Percentiles rank a stretch among this genome's conserved stretches.
Conservation (phyloP, 2,888 invertebrate genomes). For the Vanessa cardui region DNA sequence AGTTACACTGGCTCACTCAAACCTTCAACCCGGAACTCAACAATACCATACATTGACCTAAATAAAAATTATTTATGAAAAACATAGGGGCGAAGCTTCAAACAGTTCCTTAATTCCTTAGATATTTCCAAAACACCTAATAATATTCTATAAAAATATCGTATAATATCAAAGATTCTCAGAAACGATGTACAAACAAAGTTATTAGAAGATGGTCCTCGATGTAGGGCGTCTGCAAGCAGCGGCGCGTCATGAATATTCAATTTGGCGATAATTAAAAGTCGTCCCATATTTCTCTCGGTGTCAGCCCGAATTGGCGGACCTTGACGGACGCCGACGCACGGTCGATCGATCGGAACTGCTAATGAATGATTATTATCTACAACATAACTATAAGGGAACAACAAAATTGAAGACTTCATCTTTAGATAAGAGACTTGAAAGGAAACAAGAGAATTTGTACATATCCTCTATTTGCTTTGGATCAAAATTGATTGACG, state of each 20-base stretch:
- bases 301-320: slow-evolving; percentile 35
- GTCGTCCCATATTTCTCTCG: slow-evolving; percentile 61
- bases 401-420: too few relatives aligned
- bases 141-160: neutral
- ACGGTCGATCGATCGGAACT: slow-evolving; percentile 1
- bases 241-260: slow-evolving; percentile 67
- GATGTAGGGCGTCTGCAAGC: slow-evolving; percentile 46
- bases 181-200: slow-evolving; percentile 28
- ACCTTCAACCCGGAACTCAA: too few relatives aligned
- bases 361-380: slow-evolving; percentile 10
- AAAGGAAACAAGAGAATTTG: too few relatives aligned
- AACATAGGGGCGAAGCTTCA: too few relatives aligned
- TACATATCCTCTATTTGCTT: too few relatives aligned
- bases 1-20: too few relatives aligned
- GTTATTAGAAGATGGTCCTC: slow-evolving; percentile 45
- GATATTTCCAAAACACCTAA: too few relatives aligned
- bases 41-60: too few relatives aligned
- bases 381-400: neutral
- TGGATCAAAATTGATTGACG: too few relatives aligned
- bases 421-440: too few relatives aligned
- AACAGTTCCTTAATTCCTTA: too few relatives aligned
- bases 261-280: slow-evolving; percentile 61
- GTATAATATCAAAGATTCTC: neutral
- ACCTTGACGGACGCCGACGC: slow-evolving; percentile 9
- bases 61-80: too few relatives aligned